Evolutionary conservation across 1,140 invertebrate species (phyloP).

Genomic region (Daktulosphaira vitifoliae): DNA sequence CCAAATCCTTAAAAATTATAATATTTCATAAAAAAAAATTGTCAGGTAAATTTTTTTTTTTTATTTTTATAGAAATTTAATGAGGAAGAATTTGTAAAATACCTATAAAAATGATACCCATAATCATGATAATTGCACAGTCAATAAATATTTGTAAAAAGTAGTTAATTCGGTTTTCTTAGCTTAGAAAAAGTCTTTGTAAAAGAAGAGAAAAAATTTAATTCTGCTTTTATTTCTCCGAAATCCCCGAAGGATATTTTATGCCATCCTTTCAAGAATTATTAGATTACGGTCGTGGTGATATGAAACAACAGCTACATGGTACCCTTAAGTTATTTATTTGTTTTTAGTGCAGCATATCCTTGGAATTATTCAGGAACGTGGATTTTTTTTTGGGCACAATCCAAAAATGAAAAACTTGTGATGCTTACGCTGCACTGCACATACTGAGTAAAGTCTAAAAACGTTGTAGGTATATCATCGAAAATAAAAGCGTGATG

Average conservation of each 20-base stretch:
- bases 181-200: neutral
- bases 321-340: constrained; percentile 7
- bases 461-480: no score
- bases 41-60: no score
- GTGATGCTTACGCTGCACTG: no score
- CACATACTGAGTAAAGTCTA: no score
- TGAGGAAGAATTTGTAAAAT: no score
- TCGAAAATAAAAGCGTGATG: no score
- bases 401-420: no score
- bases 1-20: no score
- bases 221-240: neutral
- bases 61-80: no score
- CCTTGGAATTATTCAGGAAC: constrained; percentile 4
- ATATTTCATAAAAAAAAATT: no score
- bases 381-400: neutral
- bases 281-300: constrained; percentile 15
- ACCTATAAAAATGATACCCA: no score
- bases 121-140: neutral
- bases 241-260: constrained; percentile 6
- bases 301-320: no score
- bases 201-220: neutral
- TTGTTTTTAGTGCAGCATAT: constrained; percentile 1
- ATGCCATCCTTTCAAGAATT: neutral
- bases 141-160: constrained; percentile 8
- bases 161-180: neutral